A percentile compares a stretch with the other conserved stretches of the same genome.
These are phyloP conservation scores for Melanaphis sacchari DNA, from an alignment of 1,140 invertebrate genomes.

Conservation along the genomic window DNA sequence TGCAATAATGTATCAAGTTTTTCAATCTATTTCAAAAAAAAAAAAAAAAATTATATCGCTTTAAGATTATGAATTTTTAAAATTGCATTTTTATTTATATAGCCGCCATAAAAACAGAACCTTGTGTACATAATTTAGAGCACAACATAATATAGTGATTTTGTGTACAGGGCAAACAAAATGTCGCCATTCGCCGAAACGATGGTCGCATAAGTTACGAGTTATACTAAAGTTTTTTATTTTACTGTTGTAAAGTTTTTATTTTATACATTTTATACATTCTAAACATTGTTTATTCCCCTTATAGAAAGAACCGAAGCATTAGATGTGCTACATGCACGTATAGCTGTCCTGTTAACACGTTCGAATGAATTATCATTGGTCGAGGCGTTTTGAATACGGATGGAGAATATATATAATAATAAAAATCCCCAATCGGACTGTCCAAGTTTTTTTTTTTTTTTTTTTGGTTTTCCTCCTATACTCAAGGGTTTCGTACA, in stretches of 20 bases:
- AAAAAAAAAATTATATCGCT: background rate
- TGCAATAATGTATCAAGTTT: background rate
- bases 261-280: slow-evolving; percentile 20
- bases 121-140: slow-evolving; percentile 9
- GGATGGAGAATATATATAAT: slow-evolving; percentile 48
- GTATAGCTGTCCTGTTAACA: slow-evolving; percentile 53
- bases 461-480: slow-evolving; percentile 12
- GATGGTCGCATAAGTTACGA: slow-evolving; percentile 45
- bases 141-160: slow-evolving; percentile 24
- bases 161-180: background rate
- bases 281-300: slow-evolving; percentile 41
- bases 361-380: slow-evolving; percentile 57
- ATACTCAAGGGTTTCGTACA: slow-evolving; percentile 36
- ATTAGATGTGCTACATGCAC: background rate
- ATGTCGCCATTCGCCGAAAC: slow-evolving; percentile 21
- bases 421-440: slow-evolving; percentile 56
- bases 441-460: slow-evolving; percentile 51
- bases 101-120: background rate
- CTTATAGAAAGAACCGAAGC: background rate
- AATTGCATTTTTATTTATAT: slow-evolving; percentile 36
- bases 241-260: slow-evolving; percentile 43
- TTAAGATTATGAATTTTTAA: slow-evolving; percentile 17
- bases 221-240: slow-evolving; percentile 47
- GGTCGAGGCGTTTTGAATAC: slow-evolving; percentile 53
- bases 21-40: background rate